Base-by-base conservation (phyloP, 2,113 vertebrate species). In the Hassar affinis region DNA sequence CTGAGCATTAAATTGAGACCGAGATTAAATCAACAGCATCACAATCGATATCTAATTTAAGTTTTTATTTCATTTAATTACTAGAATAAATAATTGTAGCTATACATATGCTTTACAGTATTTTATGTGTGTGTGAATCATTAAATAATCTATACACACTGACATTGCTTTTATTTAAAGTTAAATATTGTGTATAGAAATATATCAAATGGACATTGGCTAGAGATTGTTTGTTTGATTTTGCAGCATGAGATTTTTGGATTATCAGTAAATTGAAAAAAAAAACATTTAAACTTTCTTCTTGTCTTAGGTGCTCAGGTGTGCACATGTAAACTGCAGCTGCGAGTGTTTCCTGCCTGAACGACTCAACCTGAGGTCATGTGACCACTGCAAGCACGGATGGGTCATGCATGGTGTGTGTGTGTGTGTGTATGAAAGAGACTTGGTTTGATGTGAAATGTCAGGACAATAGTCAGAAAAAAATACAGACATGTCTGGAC, bases 281-380 rank as follows among this genome's bases (percentile, higher is more conserved):
- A 62, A 6, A 62, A 62, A 27, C 59, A 62, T 15, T 62, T 5
- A 61, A n/a, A 12, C n/a, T 10, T 68, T 68, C 30, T 9, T 69
- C 11, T 72, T n/a, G 22, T 90, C 92, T 91, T 86, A 96, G 96
- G 95, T 95, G 87, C 95, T 96, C 87, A 94, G 95, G 86, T 96
- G 96, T 92, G 95, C 95, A 88, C 90, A 96, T 91, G 91, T 94
- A 89, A 95, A 95, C 91, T 96, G 96, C 91, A 95, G 91, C 2
- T 96, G 96, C 91, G 94, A 96, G 90, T 94, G 95, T 94, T 96
- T 96, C 90, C 95, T 96, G 90, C 95, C 95, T 0, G 95, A 95
- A 84, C 95, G 94, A 92, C 93, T 94, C 92, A 95, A 95, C 91
- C 91, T 96, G 92, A 93, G 96, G 92, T 96, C 95, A 85, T 96